Evolutionary conservation across 2,113 vertebrate species (phyloP), one percentile per base, ranked within the genome.

Genomic region (Triplophysa tibetana): DNA sequence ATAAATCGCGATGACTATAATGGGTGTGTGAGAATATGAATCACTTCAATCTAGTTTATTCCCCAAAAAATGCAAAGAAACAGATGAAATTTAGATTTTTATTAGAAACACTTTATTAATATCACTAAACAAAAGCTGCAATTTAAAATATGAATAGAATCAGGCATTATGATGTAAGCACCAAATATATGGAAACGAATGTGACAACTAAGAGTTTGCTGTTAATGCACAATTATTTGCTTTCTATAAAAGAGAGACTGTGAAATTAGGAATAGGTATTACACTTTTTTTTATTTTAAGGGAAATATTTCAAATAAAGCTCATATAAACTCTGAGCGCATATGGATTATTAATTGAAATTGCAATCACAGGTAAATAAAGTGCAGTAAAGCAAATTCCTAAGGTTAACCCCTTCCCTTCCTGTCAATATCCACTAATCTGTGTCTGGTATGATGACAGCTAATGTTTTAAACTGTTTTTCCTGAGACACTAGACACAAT

Each of bases 151-250:
- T 87, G 70, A 85, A 84, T 85, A 90, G 82, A 84, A 86, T 90
- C 89, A 88, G 77, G 90, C 83, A 89, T 89, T 88, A 84, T 87
- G 88, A 90, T 90, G 87, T 90, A 93, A 90, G 91, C 90, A 93
- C 85, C 89, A 84, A 89, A 78, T 50, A 92, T 86, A 88, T 85
- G 82, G 89, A 91, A 41, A 81, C 60, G 65, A 82, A 54, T 43
- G 26, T 21, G 56, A 81, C 67, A 64, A 17, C 41, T 66, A 72
- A 76, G 52, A 84, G 70, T 91, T 89, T 88, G 87, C 88, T 19
- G 69, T 92, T 90, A 91, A 90, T 91, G 91, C 91, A 91, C 90
- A 89, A 91, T 89, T 88, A 87, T 91, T 86, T 88, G 89, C 86
- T 83, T 66, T 82, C 80, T 75, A 68, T 80, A 54, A 52, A 19